Percentiles rank a stretch among this genome's conserved stretches.
Conservation (phyloP, 2,888 invertebrate species). For the Chrysodeixis includens region DNA sequence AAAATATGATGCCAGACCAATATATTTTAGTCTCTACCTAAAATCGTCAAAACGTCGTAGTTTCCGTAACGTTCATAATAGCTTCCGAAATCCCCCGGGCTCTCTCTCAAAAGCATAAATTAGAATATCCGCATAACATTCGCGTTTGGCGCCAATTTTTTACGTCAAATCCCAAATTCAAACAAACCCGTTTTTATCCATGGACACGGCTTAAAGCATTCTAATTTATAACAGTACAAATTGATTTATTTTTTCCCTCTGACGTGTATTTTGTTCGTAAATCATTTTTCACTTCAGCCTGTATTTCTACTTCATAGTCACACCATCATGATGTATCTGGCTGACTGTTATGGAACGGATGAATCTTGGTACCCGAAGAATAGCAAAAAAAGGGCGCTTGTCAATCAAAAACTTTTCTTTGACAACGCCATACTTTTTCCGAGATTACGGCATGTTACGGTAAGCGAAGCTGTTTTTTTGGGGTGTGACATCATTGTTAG, state of each 20-base stretch:
- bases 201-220: constrained; percentile 27
- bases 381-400: constrained; percentile 80
- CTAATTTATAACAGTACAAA: constrained; percentile 36
- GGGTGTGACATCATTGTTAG: not conserved
- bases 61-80: not conserved
- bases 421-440: constrained; percentile 84
- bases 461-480: constrained; percentile 66
- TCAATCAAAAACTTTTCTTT: constrained; percentile 89
- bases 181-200: constrained; percentile 21
- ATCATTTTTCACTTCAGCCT: constrained; percentile 19
- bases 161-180: constrained; percentile 25
- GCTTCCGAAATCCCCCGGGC: constrained; percentile 2
- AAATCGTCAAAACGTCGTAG: not conserved
- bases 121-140: constrained; percentile 5
- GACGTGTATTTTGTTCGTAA: constrained; percentile 29
- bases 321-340: constrained; percentile 85
- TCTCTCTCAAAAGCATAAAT: constrained; percentile 6
- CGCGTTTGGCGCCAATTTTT: constrained; percentile 28
- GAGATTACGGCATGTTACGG: constrained; percentile 76
- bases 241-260: constrained; percentile 31
- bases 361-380: constrained; percentile 90
- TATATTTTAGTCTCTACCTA: not conserved
- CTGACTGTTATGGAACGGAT: constrained; percentile 86
- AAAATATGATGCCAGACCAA: not conserved
- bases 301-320: constrained; percentile 74